A percentile compares a stretch with the other conserved stretches of the same genome.
These are phyloP conservation scores for Akabosia matsudoensis DNA, from an alignment of 1,140 invertebrate species.

Conservation along the genomic window DNA sequence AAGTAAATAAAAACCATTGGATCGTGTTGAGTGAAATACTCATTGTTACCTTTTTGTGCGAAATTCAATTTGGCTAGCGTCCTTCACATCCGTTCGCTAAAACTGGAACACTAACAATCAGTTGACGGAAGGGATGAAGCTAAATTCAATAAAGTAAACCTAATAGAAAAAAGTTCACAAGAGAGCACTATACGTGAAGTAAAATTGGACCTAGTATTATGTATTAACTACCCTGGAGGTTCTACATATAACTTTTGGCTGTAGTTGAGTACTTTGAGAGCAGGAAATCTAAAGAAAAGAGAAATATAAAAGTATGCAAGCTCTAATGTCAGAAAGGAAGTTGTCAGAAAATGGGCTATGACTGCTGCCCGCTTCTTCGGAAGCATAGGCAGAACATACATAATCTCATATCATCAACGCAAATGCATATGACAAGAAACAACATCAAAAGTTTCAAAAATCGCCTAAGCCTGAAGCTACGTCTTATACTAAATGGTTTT, in stretches of 20 bases:
- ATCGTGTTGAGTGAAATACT: neutral
- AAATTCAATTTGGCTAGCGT: neutral
- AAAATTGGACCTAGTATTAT: neutral
- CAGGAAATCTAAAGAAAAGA: neutral
- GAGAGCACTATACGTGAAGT: neutral
- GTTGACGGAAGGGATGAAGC: neutral
- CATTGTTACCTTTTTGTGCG: slow-evolving; percentile 4
- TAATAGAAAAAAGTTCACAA: neutral
- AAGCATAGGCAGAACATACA: neutral
- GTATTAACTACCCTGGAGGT: too few species aligned
- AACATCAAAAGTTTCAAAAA: neutral
- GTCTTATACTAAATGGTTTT: too few species aligned
- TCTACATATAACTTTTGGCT: neutral
- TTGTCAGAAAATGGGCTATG: slow-evolving; percentile 10
- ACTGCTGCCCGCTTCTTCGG: neutral
- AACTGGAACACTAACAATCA: neutral
- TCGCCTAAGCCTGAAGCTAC: too few species aligned
- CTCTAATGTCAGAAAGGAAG: slow-evolving; percentile 4
- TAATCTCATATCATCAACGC: neutral
- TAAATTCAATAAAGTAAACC: neutral
- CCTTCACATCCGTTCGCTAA: neutral
- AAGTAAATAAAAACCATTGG: neutral
- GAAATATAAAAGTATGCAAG: neutral
- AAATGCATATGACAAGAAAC: neutral
- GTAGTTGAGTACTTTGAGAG: neutral